Percentiles rank a stretch among this genome's conserved stretches.
These are phyloP conservation scores for Papilio xuthus DNA, from an alignment of 1,140 invertebrate genomes.

Conservation along the genomic window DNA sequence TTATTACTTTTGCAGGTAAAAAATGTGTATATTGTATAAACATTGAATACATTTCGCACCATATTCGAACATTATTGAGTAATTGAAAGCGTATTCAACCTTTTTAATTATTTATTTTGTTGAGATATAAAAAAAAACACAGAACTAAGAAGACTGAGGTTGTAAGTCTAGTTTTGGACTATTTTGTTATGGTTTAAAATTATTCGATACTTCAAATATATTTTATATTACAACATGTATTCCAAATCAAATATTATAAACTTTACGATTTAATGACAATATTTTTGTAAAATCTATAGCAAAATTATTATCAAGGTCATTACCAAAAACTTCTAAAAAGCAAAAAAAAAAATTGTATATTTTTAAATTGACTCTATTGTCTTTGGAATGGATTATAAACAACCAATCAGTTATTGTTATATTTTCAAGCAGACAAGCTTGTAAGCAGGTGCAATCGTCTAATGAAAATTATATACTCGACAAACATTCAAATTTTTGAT, in stretches of 20 bases:
- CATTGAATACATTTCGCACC: constrained; percentile 19
- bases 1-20: constrained; percentile 24
- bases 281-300: constrained; percentile 1
- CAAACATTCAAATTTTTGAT: background rate
- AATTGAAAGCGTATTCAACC: background rate
- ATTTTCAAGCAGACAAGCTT: constrained; percentile 8
- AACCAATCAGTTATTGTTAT: background rate
- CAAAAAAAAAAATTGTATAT: background rate
- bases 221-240: background rate
- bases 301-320: background rate
- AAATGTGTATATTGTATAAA: constrained; percentile 34
- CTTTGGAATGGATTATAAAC: background rate
- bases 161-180: background rate
- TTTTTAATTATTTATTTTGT: background rate
- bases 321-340: constrained; percentile 16
- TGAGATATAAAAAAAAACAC: too few relatives aligned
- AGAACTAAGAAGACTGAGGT: background rate
- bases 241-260: background rate
- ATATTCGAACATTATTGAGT: background rate
- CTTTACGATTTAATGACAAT: background rate
- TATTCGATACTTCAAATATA: background rate
- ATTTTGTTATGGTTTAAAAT: background rate
- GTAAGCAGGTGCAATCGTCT: constrained; percentile 23
- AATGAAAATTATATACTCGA: background rate
- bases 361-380: background rate